Conservation (phyloP, 2,888 invertebrate genomes). For the Homarus gammarus region DNA sequence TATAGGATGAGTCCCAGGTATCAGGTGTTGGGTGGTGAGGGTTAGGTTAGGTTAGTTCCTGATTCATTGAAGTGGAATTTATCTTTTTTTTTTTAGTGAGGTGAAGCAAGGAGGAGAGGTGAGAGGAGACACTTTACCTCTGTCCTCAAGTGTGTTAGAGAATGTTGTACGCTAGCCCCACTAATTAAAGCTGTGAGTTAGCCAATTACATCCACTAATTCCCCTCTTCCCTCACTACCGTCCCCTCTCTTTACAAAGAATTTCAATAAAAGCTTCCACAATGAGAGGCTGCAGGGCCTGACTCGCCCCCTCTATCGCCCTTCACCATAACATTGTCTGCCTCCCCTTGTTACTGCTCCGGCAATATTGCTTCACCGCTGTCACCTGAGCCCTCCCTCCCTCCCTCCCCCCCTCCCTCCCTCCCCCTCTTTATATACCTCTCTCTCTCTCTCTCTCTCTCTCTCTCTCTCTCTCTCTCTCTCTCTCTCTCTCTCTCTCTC, state of each 20-base stretch:
- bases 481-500: not conserved
- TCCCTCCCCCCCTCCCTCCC: not conserved
- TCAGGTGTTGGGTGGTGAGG: no score
- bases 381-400: constrained; percentile 14
- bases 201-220: constrained; percentile 34
- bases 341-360: constrained; percentile 7
- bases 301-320: not conserved
- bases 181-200: constrained; percentile 22
- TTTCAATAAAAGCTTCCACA: constrained; percentile 52
- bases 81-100: no score
- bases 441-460: not conserved
- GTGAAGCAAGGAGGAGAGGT: no score
- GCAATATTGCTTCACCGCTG: constrained; percentile 25
- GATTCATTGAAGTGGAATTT: no score
- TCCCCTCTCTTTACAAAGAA: constrained; percentile 45
- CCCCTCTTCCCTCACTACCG: constrained; percentile 26
- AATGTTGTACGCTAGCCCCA: not conserved
- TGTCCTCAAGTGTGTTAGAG: no score
- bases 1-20: no score
- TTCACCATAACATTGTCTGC: constrained; percentile 14
- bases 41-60: no score
- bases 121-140: no score
- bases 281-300: constrained; percentile 23
- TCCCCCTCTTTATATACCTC: not conserved
- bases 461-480: not conserved